These are phyloP conservation scores for Clarias pachynema DNA, from an alignment of 2,797 vertebrate species.

Conservation along the genomic window DNA sequence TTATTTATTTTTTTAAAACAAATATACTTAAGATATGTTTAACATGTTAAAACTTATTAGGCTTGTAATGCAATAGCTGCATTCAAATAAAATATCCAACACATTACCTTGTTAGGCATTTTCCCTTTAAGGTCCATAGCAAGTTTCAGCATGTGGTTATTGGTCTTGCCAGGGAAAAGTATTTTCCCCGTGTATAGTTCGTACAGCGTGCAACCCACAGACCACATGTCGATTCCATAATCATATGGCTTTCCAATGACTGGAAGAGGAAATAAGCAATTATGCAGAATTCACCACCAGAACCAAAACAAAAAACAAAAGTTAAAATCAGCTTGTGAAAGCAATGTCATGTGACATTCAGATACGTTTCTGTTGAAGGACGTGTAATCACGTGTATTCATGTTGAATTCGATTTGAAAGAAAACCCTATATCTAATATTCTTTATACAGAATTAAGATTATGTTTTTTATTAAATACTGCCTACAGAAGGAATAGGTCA, in stretches of 20 bases:
- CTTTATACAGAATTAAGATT: background rate
- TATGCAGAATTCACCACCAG: background rate
- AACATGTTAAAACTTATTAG: background rate
- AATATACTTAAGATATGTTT: background rate
- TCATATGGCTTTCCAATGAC: conserved; percentile 99
- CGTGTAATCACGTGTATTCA: too few species aligned
- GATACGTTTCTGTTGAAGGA: background rate
- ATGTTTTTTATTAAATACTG: background rate
- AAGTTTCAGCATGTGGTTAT: conserved; percentile 99
- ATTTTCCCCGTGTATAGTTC: conserved; percentile 99
- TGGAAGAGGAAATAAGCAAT: conserved; percentile 60
- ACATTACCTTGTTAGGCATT: conserved; percentile 97
- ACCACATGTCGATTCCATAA: conserved; percentile 99
- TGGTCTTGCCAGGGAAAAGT: conserved; percentile 96
- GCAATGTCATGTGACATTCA: background rate
- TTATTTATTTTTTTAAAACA: background rate
- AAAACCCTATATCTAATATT: background rate
- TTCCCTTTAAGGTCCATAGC: conserved; percentile 99
- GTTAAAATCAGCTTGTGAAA: background rate
- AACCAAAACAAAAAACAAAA: background rate
- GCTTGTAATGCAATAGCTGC: background rate
- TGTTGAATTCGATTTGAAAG: background rate
- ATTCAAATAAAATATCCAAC: background rate
- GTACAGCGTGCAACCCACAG: conserved; percentile 96
- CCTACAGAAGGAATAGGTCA: background rate